Evolutionary conservation across 2,113 vertebrate genomes (phyloP), one percentile per base, ranked within the genome.

Genomic region (Macquaria ambigua): DNA sequence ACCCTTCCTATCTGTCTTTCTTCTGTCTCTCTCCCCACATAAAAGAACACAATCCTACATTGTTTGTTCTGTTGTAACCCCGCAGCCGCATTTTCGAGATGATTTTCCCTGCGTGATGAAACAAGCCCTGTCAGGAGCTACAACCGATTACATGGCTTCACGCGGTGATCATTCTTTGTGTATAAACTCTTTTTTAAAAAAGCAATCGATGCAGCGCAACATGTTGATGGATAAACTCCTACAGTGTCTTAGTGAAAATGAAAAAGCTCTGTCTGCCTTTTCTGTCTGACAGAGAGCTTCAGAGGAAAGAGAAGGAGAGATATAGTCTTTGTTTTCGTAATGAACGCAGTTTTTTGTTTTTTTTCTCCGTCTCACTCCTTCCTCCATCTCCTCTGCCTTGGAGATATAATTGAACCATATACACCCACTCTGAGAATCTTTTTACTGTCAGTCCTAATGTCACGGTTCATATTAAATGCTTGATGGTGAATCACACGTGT

Each of bases 101-200:
- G 88, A 87, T 89, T 92, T 86, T 90, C 83, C 82, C 88, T 52
- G 82, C 20, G 46, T 90, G 92, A 88, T 90, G 87, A 91, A 88
- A 91, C 82, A 11, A 82, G 76, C 81, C 61, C 84, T 46, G 86
- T 92, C 88, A 88, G 85, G 79, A 86, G 85, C 86, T 68, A 8
- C 87, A 83, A 79, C 66, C 78, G 77, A 90, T 90, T 88, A 89
- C 87, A 58, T n/a, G 81, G 84, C 88, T 74, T 58, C 84, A 81
- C 59, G 75, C 55, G 0, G 82, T 28, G 84, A 89, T 92, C 82
- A 39, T 64, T 85, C 81, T 81, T 90, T 85, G 85, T 86, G 79
- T 90, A 66, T 79, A 87, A 88, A 89, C 86, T 86, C 70, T 77
- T 79, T 34, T 25, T 46, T 15, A 12, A 15, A 73, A 41, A 48